Percentiles rank a stretch among this genome's conserved stretches.
phyloP scores from a whole-genome alignment of 2,113 vertebrate species.

The Oncorhynchus kisutch region DNA sequence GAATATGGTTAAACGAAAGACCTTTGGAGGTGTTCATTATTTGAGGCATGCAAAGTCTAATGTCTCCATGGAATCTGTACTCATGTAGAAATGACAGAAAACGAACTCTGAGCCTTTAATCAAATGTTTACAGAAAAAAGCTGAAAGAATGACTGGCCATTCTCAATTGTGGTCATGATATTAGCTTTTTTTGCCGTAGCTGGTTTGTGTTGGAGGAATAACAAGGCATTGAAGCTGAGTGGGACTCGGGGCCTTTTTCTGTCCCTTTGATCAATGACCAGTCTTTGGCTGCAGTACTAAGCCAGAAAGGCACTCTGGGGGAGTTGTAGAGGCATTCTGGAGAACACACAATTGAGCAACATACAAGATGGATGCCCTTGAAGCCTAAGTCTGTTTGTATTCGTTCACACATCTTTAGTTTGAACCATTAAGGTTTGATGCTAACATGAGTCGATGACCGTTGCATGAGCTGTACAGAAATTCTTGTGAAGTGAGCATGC shows the following conservation, averaged over 20 bases:
- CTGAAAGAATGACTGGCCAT: neutral
- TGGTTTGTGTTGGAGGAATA: neutral
- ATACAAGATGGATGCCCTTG: neutral
- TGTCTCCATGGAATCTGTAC: too few species aligned
- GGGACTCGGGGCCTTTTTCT: neutral
- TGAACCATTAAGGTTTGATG: too few species aligned
- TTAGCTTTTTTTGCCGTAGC: neutral
- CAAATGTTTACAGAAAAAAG: neutral
- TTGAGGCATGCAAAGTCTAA: too few species aligned
- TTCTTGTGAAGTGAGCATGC: too few species aligned
- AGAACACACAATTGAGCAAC: conserved; percentile 6
- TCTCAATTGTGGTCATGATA: neutral
- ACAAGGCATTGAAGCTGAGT: neutral
- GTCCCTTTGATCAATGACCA: neutral
- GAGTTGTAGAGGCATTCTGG: conserved; percentile 10
- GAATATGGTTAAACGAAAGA: too few species aligned
- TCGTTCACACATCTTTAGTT: too few species aligned
- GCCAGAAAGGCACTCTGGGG: neutral
- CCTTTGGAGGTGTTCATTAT: too few species aligned
- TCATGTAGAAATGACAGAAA: too few species aligned
- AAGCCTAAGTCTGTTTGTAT: too few species aligned
- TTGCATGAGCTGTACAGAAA: too few species aligned
- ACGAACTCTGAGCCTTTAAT: too few species aligned
- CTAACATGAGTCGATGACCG: too few species aligned
- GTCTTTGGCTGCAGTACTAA: neutral